Evolutionary conservation across 2,797 vertebrate genomes (phyloP).

Genomic region (Vultur gryphus): DNA sequence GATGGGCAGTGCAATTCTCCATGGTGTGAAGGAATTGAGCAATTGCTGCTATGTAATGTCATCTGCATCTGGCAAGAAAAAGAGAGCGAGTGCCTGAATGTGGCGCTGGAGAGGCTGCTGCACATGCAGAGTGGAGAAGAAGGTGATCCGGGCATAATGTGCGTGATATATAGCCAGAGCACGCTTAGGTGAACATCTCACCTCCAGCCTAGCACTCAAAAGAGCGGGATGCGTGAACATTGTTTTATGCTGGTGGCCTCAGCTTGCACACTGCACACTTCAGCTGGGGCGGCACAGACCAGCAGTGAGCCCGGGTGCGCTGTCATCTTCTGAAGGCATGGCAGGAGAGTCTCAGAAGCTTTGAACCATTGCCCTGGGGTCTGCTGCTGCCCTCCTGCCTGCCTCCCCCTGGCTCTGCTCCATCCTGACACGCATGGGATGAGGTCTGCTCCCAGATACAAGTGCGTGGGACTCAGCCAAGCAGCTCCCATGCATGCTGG

Average conservation of each 20-base stretch:
- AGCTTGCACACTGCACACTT: rapidly evolving
- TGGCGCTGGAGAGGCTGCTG: background rate
- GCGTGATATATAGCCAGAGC: background rate
- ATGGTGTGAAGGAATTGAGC: background rate
- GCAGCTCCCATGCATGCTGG: rapidly evolving
- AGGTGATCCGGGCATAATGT: rapidly evolving
- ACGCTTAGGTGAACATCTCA: background rate
- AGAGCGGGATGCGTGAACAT: no score
- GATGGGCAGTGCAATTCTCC: background rate
- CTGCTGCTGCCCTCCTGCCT: background rate
- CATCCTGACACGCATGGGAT: rapidly evolving
- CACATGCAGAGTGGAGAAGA: background rate
- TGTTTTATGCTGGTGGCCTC: background rate
- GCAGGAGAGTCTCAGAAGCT: background rate
- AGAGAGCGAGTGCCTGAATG: background rate
- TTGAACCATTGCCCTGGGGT: background rate
- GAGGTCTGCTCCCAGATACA: background rate
- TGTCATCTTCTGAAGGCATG: background rate
- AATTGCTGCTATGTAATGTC: background rate
- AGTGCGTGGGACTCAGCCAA: background rate
- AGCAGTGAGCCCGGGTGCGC: background rate
- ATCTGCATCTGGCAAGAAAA: background rate
- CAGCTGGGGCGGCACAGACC: background rate
- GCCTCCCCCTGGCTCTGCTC: background rate
- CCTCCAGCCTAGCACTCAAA: background rate